A percentile compares a stretch with the other conserved stretches of the same genome.
phyloP scores from a whole-genome alignment of 2,113 vertebrate genomes.

The Jaculus jaculus region DNA sequence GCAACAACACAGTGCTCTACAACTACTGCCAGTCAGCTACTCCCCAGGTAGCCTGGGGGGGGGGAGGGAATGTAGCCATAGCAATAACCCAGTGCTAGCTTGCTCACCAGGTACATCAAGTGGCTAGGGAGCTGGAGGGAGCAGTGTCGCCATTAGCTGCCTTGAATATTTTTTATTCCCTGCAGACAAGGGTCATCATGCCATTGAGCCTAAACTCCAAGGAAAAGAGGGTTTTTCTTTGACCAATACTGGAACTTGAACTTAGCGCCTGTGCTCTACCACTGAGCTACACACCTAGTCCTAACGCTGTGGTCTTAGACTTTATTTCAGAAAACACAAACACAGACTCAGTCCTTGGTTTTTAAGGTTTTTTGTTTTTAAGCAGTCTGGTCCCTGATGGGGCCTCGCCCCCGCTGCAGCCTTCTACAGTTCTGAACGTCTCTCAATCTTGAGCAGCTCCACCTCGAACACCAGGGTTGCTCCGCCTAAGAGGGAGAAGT shows the following conservation, averaged over 20 bases:
- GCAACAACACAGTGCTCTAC: background rate
- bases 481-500: conserved; percentile 84
- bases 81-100: conserved; percentile 45
- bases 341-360: conserved; percentile 56
- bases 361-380: conserved; percentile 27
- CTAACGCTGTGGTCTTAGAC: background rate
- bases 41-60: conserved; percentile 65
- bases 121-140: conserved; percentile 42
- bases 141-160: background rate
- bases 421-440: conserved; percentile 89
- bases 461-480: conserved; percentile 94
- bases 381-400: conserved; percentile 72
- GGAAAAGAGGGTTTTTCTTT: background rate
- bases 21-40: conserved; percentile 26
- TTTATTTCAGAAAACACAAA: conserved; percentile 19
- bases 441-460: conserved; percentile 92
- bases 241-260: background rate
- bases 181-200: background rate
- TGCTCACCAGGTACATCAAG: conserved; percentile 43
- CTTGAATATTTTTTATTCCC: background rate
- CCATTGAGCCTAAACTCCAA: background rate
- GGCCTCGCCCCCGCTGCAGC: conserved; percentile 4
- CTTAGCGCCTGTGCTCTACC: too few relatives aligned
- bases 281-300: background rate
- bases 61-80: conserved; percentile 40